phyloP scores from a whole-genome alignment of 2,797 vertebrate species.

The Melanogrammus aeglefinus region DNA sequence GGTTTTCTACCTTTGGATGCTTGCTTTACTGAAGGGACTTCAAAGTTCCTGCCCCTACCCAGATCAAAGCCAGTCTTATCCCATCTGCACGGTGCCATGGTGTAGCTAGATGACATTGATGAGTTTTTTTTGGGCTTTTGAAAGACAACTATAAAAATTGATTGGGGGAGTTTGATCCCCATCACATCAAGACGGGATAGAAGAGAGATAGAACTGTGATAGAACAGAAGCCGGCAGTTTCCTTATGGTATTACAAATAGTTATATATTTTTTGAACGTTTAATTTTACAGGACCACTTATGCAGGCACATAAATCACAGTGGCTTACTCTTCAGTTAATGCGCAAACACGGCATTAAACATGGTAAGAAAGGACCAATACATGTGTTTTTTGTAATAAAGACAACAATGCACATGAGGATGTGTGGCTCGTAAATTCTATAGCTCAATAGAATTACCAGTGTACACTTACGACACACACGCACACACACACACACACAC shows the following conservation, averaged over 20 bases:
- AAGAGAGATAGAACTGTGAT: background rate
- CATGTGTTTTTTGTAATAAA: background rate
- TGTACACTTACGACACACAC: background rate
- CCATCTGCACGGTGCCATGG: background rate
- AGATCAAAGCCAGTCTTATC: background rate
- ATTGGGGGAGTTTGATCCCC: background rate
- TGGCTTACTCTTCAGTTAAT: background rate
- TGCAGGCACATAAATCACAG: background rate
- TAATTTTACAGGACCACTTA: background rate
- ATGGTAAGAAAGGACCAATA: background rate
- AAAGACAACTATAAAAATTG: background rate
- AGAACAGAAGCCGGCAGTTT: background rate
- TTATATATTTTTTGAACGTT: background rate
- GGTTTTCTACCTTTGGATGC: background rate
- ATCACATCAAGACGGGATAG: background rate
- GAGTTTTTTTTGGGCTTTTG: background rate
- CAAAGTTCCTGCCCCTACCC: background rate
- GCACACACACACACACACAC: background rate
- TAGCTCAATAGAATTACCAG: background rate
- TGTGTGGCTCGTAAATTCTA: background rate
- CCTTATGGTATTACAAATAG: background rate
- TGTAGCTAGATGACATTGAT: conserved; percentile 4
- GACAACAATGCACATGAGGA: background rate
- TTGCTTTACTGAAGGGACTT: background rate
- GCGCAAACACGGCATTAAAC: background rate